A percentile compares a stretch with the other conserved stretches of the same genome.
phyloP scores from a whole-genome alignment of 2,888 invertebrate species.

The Rhynchonema sp. region DNA sequence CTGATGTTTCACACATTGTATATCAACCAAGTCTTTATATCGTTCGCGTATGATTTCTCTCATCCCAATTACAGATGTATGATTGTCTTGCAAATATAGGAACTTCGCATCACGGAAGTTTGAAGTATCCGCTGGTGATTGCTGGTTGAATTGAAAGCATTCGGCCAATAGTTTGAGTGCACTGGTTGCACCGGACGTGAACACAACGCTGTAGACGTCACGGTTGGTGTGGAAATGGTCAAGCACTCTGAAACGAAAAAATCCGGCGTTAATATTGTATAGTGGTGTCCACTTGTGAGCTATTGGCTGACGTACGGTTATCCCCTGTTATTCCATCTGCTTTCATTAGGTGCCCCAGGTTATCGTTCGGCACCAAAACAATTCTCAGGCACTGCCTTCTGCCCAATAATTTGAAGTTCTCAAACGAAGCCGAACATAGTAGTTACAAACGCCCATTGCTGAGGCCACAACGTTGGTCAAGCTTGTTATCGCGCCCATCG shows the following conservation, averaged over 20 bases:
- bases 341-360: no score
- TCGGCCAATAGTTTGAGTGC: constrained; percentile 64
- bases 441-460: no score
- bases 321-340: no score
- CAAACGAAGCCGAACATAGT: no score
- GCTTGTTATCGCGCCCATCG: no score
- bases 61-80: constrained; percentile 84
- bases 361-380: no score
- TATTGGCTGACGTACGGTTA: no score
- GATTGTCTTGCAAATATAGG: constrained; percentile 66
- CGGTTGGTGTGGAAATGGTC: constrained; percentile 58
- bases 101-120: constrained; percentile 35
- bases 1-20: neutral
- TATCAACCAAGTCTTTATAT: constrained; percentile 7
- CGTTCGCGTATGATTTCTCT: constrained; percentile 44
- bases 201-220: constrained; percentile 64
- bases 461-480: no score
- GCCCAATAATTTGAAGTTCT: no score
- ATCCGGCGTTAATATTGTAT: constrained; percentile 3
- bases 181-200: constrained; percentile 80
- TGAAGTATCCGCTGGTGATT: constrained; percentile 13
- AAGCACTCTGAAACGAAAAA: constrained; percentile 44
- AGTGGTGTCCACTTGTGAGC: no score
- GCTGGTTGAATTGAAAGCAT: constrained; percentile 39
- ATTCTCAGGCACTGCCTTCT: no score